These are phyloP conservation scores for Uloborus diversus DNA, from an alignment of 1,140 invertebrate genomes.

Conservation along the genomic window DNA sequence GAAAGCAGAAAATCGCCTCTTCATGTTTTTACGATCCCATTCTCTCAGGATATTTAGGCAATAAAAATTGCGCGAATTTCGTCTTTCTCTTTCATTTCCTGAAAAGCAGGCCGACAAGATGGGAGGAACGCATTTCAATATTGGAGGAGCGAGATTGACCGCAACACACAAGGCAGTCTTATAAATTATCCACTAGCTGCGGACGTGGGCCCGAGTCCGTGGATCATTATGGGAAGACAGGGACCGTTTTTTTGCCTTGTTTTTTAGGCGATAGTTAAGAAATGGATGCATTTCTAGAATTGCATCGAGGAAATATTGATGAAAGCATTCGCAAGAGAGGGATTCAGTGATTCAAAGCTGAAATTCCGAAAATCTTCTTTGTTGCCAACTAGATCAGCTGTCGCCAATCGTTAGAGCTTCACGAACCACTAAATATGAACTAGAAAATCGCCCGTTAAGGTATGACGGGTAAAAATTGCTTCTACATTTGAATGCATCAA, in stretches of 20 bases:
- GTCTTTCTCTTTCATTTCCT: not conserved
- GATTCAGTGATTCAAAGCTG: too few relatives aligned
- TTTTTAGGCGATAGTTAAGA: constrained; percentile 9
- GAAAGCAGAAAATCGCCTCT: not conserved
- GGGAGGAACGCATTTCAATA: constrained; percentile 37
- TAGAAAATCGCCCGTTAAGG: too few relatives aligned
- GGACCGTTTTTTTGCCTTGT: not conserved
- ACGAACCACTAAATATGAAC: too few relatives aligned
- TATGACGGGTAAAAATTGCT: too few relatives aligned
- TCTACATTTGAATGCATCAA: too few relatives aligned
- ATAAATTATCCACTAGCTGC: constrained; percentile 49
- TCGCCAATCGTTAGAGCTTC: too few relatives aligned
- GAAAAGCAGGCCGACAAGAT: constrained; percentile 1
- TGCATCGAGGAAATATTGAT: not conserved
- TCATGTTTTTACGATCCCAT: not conserved
- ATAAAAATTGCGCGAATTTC: constrained; percentile 24
- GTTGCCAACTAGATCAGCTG: too few relatives aligned
- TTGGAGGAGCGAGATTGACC: constrained; percentile 9
- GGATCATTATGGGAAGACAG: constrained; percentile 17
- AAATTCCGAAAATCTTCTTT: too few relatives aligned
- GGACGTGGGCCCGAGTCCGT: not conserved
- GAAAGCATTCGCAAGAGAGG: not conserved
- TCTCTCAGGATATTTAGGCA: constrained; percentile 6
- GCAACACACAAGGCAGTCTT: constrained; percentile 10
- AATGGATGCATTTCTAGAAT: not conserved